These are phyloP conservation scores for Leuciscus waleckii DNA, from an alignment of 2,797 vertebrate species.

Conservation along the genomic window DNA sequence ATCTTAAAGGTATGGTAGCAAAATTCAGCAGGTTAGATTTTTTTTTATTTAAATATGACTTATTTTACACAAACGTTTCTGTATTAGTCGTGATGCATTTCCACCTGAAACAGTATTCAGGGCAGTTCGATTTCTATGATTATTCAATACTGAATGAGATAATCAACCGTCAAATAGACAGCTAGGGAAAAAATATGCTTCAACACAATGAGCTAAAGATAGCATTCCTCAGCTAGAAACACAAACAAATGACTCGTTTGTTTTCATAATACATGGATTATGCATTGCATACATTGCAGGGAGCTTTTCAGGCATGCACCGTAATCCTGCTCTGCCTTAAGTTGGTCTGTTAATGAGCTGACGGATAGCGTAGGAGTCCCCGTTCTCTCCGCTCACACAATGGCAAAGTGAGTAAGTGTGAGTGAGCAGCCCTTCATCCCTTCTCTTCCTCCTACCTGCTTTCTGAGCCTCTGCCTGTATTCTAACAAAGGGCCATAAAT, in stretches of 20 bases:
- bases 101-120: background rate
- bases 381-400: conserved; percentile 33
- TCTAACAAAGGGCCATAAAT: conserved; percentile 31
- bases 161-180: conserved; percentile 37
- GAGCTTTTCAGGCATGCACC: conserved; percentile 40
- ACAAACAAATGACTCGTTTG: conserved; percentile 50
- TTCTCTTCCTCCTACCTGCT: conserved; percentile 55
- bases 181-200: conserved; percentile 32
- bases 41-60: background rate
- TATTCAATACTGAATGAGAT: conserved; percentile 44
- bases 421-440: conserved; percentile 40
- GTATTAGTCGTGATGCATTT: background rate
- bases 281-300: conserved; percentile 48
- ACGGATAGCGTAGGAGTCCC: conserved; percentile 52
- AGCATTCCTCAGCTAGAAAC: conserved; percentile 33
- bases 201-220: conserved; percentile 31
- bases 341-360: conserved; percentile 35
- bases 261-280: conserved; percentile 58
- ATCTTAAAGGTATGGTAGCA: background rate
- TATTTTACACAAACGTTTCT: background rate
- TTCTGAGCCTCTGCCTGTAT: conserved; percentile 7
- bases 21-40: background rate
- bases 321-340: conserved; percentile 51
- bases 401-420: conserved; percentile 27
- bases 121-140: conserved; percentile 5